Conservation (phyloP, 1,140 invertebrate genomes). For the Antheraea mylitta region DNA sequence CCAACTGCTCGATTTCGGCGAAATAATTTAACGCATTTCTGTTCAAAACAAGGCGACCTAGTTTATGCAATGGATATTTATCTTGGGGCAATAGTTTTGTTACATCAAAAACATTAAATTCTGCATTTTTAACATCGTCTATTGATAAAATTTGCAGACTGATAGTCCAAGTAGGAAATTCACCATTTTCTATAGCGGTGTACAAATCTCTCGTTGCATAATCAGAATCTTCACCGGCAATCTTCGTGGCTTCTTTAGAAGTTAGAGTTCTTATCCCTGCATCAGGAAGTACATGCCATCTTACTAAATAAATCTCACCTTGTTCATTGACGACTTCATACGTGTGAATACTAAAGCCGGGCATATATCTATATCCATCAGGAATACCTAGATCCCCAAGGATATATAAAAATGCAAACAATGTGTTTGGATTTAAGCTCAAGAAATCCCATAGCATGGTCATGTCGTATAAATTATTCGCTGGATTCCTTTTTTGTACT, state of each 20-base stretch:
- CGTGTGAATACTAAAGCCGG: conserved; percentile 83
- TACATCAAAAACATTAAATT: conserved; percentile 82
- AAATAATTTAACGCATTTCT: conserved; percentile 91
- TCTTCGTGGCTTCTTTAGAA: conserved; percentile 77
- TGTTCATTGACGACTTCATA: conserved; percentile 83
- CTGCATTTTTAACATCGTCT: conserved; percentile 70
- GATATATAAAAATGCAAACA: conserved; percentile 76
- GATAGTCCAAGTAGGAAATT: conserved; percentile 84
- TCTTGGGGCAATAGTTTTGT: conserved; percentile 89
- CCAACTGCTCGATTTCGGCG: conserved; percentile 91
- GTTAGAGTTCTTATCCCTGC: conserved; percentile 84
- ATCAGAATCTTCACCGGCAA: conserved; percentile 84
- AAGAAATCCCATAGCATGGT: conserved; percentile 96
- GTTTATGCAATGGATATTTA: conserved; percentile 89
- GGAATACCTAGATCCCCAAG: conserved; percentile 93
- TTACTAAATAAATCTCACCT: conserved; percentile 78
- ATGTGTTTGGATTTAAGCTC: conserved; percentile 87
- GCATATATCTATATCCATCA: conserved; percentile 86
- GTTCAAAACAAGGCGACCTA: conserved; percentile 90
- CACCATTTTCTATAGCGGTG: conserved; percentile 83
- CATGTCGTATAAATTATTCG: conserved; percentile 84
- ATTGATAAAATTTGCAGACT: conserved; percentile 77
- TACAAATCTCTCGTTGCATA: conserved; percentile 86
- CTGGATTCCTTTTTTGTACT: conserved; percentile 83
- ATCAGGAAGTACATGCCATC: conserved; percentile 87